Percentiles rank a stretch among this genome's conserved stretches.
phyloP scores from a whole-genome alignment of 2,113 vertebrate species.

The Lycocorax pyrrhopterus region DNA sequence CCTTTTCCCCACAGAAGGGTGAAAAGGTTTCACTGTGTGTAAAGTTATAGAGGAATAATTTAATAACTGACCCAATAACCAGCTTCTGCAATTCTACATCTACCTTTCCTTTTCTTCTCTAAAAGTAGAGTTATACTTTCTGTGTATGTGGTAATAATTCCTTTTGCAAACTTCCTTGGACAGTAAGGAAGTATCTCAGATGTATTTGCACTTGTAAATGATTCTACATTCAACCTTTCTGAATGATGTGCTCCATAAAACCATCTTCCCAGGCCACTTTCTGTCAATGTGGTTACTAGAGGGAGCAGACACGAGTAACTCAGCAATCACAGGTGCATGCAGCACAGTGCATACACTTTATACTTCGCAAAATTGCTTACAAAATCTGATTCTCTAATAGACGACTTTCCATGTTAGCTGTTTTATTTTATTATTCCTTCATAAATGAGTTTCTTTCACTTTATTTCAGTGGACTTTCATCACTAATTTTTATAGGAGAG shows the following conservation, averaged over 20 bases:
- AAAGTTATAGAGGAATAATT: neutral
- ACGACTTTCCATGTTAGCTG: neutral
- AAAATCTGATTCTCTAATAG: neutral
- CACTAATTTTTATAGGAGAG: neutral
- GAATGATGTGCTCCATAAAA: neutral
- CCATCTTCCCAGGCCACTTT: neutral
- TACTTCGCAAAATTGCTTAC: neutral
- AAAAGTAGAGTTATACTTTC: neutral
- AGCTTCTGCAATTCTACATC: neutral
- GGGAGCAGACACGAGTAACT: neutral
- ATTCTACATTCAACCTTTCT: neutral
- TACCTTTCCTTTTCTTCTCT: neutral
- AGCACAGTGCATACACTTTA: neutral
- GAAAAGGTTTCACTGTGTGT: neutral
- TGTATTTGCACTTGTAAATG: neutral
- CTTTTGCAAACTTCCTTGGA: neutral
- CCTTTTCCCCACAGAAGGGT: neutral
- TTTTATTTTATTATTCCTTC: slow-evolving; percentile 4
- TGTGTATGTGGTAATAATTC: neutral
- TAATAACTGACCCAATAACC: neutral
- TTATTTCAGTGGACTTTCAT: neutral
- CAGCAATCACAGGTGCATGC: neutral
- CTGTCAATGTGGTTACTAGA: neutral
- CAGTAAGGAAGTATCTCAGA: neutral
- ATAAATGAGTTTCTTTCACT: neutral